Base-by-base conservation (phyloP, 2,888 invertebrate genomes). In the Cynaeus angustus region DNA sequence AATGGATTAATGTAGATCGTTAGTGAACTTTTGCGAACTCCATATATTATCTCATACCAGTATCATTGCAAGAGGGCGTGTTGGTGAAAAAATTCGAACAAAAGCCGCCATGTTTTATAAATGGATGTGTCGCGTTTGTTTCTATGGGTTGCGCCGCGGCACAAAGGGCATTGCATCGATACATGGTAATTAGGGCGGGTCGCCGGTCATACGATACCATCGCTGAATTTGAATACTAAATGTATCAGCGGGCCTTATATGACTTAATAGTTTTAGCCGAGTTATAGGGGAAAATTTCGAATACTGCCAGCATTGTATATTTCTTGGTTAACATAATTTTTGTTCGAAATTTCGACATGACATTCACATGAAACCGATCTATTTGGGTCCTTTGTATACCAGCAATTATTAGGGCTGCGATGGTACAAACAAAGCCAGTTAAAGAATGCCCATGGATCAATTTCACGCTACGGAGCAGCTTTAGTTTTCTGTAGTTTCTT, bases 161-260 rank as follows among this genome's bases (percentile, higher is more conserved):
- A 82, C 82, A 83, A 81, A 83, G 81, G 81, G 82, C 79, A 79
- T 75, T 80, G 81, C 80, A 83, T 81, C 82, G 83, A 84, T 83
- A 83, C 83, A 83, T 77, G 75, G 82, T 81, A 81, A 84, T 84
- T 83, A 84, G 83, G 84, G 84, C 83, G 83, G 83, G 77, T 72
- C 82, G 77, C 74, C 79, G 82, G 83, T 80, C 81, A 82, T 79
- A 75, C 75, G 84, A 84, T 83, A 83, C 82, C 82, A 83, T 83
- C 83, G 80, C 76, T 73, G 75, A 77, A 80, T 81, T 80, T 81
- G 81, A 81, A 81, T 82, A 81, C 82, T 81, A 82, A 81, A 80
- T 81, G 80, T 77, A 77, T 74, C 73, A 77, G 77, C 75, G 64
- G 74, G 68, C 72, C 46, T 21, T 10, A 41, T 71, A 75, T 56